These are phyloP conservation scores for Triplophysa tibetana DNA, from an alignment of 2,113 vertebrate species.

Conservation along the genomic window DNA sequence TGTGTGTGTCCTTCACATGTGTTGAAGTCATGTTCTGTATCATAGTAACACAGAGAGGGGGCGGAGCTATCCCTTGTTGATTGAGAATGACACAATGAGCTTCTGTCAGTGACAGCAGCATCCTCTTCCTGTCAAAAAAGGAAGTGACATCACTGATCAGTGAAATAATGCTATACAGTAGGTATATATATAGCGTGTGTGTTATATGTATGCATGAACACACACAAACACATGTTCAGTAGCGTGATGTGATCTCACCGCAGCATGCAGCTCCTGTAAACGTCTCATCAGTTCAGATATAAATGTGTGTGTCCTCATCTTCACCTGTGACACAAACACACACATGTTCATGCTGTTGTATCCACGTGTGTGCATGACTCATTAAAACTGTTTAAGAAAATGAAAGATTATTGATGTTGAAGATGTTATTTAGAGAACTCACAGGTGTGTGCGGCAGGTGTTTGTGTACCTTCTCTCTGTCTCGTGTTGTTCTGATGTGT, in stretches of 20 bases:
- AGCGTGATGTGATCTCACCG: not conserved
- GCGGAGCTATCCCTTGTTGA: not conserved
- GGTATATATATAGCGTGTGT: not conserved
- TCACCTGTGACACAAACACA: constrained; percentile 34
- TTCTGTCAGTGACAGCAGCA: not conserved
- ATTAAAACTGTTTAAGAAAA: not conserved
- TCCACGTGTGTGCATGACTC: not conserved
- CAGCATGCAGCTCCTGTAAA: constrained; percentile 5
- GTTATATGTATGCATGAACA: no score
- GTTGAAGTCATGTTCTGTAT: not conserved
- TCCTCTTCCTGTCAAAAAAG: constrained; percentile 11
- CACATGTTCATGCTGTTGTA: no score
- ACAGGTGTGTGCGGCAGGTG: constrained; percentile 20
- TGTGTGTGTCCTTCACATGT: not conserved
- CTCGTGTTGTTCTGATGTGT: not conserved
- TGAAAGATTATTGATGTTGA: not conserved
- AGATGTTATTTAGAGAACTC: constrained; percentile 9
- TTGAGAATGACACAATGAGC: not conserved
- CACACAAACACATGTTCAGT: no score
- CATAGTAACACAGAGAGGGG: not conserved
- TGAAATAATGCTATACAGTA: no score
- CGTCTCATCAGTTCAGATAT: constrained; percentile 20
- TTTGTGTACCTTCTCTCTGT: not conserved
- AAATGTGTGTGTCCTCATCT: constrained; percentile 4
- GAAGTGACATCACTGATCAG: not conserved